phyloP scores from a whole-genome alignment of 2,888 invertebrate species.

The Hemicrepidius hirtus region DNA sequence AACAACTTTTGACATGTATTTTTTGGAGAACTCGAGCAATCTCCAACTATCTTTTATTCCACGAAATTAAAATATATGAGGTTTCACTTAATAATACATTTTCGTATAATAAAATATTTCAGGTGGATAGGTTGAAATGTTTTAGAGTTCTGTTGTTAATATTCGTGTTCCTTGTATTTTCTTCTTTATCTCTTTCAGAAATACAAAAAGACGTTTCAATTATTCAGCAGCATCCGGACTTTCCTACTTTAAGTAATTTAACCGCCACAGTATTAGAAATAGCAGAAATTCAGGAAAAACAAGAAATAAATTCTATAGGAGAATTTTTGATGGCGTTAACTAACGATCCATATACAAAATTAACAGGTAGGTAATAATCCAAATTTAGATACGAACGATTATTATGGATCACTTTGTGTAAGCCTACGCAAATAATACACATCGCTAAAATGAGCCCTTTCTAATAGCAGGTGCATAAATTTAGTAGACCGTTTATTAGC shows the following conservation, averaged over 20 bases:
- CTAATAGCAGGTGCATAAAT: too few relatives aligned
- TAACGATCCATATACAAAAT: constrained; percentile 19
- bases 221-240: background rate
- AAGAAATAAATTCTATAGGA: constrained; percentile 2
- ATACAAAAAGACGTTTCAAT: background rate
- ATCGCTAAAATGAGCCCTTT: background rate
- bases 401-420: constrained; percentile 2
- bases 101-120: too few relatives aligned
- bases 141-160: too few relatives aligned
- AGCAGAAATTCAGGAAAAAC: background rate
- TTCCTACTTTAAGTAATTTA: background rate
- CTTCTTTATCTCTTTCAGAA: background rate
- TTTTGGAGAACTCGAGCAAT: too few relatives aligned
- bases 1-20: too few relatives aligned
- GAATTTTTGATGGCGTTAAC: constrained; percentile 4
- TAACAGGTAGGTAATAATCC: constrained; percentile 22
- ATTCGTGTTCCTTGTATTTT: too few relatives aligned
- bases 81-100: background rate
- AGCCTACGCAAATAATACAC: constrained; percentile 10
- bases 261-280: constrained; percentile 1
- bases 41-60: too few relatives aligned
- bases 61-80: background rate
- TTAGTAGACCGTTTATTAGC: too few relatives aligned
- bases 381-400: constrained; percentile 10
- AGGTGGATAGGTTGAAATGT: background rate